Percentiles rank a stretch among this genome's conserved stretches.
phyloP scores from a whole-genome alignment of 1,140 invertebrate genomes.

The Aphidius ervi region DNA sequence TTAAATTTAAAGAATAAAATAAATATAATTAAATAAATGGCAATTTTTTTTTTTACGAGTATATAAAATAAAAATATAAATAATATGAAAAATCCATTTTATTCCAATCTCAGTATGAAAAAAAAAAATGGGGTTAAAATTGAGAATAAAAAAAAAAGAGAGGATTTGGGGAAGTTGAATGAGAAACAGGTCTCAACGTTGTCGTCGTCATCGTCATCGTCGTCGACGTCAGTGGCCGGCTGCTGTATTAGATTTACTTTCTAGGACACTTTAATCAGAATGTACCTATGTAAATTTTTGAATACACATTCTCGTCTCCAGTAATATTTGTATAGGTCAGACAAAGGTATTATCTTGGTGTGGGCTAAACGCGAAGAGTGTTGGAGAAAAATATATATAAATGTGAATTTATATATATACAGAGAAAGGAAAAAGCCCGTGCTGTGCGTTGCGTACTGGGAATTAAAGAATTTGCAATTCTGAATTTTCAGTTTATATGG shows the following conservation, averaged over 20 bases:
- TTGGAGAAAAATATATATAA: constrained; percentile 2
- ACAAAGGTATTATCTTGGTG: constrained; percentile 49
- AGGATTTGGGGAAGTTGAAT: neutral
- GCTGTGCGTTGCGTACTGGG: constrained; percentile 33
- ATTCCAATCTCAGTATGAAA: constrained; percentile 13
- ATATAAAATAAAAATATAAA: too few relatives aligned
- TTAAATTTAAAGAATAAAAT: too few relatives aligned
- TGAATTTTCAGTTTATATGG: constrained; percentile 44
- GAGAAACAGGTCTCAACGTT: constrained; percentile 2
- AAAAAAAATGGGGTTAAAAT: constrained; percentile 5
- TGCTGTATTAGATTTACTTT: constrained; percentile 54
- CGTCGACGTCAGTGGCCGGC: constrained; percentile 24
- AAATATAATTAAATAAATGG: too few relatives aligned
- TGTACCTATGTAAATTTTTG: constrained; percentile 57
- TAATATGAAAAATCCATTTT: constrained; percentile 17
- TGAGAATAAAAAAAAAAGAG: neutral
- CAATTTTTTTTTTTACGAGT: too few relatives aligned
- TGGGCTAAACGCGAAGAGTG: constrained; percentile 13
- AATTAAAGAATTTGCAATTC: constrained; percentile 57
- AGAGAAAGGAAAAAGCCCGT: constrained; percentile 15
- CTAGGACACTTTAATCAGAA: constrained; percentile 55
- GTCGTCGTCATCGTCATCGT: neutral
- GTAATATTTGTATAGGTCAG: constrained; percentile 55
- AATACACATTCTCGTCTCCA: constrained; percentile 48
- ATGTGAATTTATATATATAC: constrained; percentile 1